Evolutionary conservation across 1,140 invertebrate species (phyloP).

Genomic region (Pseudomyrmex flavicornis): DNA sequence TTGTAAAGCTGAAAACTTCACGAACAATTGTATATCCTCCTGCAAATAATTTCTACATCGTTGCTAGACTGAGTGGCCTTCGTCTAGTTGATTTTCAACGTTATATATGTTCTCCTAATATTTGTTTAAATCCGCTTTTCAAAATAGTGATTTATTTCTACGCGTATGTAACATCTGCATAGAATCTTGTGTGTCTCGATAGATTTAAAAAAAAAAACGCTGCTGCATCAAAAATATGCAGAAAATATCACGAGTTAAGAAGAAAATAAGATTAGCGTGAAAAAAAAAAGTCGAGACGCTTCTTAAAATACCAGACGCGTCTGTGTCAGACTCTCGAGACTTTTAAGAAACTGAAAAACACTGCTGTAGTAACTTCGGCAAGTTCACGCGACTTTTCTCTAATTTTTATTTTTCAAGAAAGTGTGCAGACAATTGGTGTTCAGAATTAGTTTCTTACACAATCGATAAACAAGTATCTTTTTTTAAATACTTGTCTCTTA

Average conservation of each 20-base stretch:
- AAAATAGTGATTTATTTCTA: not conserved
- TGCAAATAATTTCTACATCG: slow-evolving; percentile 1
- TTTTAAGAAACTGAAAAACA: slow-evolving; percentile 40
- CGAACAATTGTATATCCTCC: slow-evolving; percentile 64
- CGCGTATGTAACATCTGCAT: not conserved
- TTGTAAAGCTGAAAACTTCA: slow-evolving; percentile 27
- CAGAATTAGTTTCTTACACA: not conserved
- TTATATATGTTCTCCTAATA: not conserved
- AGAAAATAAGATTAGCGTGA: not conserved
- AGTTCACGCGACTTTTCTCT: not conserved
- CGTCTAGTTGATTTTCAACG: not conserved
- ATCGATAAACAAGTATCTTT: slow-evolving; percentile 5
- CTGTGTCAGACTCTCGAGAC: not conserved
- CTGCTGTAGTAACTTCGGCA: slow-evolving; percentile 1
- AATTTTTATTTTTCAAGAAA: not conserved
- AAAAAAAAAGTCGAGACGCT: not conserved
- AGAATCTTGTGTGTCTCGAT: not conserved
- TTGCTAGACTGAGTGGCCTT: not conserved
- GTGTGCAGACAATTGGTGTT: not conserved
- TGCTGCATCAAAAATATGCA: not conserved
- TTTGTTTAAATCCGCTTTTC: not conserved
- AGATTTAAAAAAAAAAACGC: not conserved
- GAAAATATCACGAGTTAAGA: too few relatives aligned
- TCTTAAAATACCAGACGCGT: slow-evolving; percentile 12
- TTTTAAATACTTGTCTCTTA: not conserved